Base-by-base conservation (phyloP, 2,113 vertebrate genomes). In the Nymphicus hollandicus region DNA sequence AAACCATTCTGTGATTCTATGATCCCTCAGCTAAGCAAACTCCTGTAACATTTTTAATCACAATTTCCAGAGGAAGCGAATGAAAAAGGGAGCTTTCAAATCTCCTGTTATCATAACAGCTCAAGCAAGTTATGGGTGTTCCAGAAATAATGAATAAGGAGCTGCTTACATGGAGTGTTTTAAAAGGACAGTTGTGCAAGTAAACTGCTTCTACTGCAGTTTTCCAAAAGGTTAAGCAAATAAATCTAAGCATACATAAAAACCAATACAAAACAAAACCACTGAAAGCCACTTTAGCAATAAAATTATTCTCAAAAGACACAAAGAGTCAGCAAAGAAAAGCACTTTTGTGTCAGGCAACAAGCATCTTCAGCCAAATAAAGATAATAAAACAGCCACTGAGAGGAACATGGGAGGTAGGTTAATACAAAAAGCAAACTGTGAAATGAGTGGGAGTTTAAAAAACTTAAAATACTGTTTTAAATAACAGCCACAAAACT, bases 311-410 rank as follows among this genome's bases (percentile, higher is more conserved):
- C 60, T 79, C 35, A 47, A 68, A 74, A 86, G 64, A 92, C n/a
- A 35, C 6, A 64, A 55, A 84, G 33, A 56, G 24, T 37, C 47
- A 47, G 52, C 35, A 69, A 95, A 76, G 33, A 66, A 91, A 91
- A 84, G 37, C n/a, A 61, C 28, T 76, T 64, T 37, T 56, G 22
- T 88, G 29, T 60, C 50, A 63, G 28, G 19, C 73, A 89, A 87
- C n/a, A 71, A 78, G 24, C 17, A 71, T 64, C 61, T 76, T 79
- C n/a, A 74, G 79, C 83, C 68, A 93, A 92, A 81, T 39, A 55
- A 79, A 92, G 37, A 35, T 31, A 93, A 95, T 84, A 95, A 91
- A 94, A 92, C 74, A 84, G n/a, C 39, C 37, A 49, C 39, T 55
- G 49, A 71, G 41, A n/a, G 19, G 49, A 90, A 66, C 0, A 18